Evolutionary conservation across 2,888 invertebrate species (phyloP), one percentile per base, ranked within the genome.

Genomic region (Protonemura montana): DNA sequence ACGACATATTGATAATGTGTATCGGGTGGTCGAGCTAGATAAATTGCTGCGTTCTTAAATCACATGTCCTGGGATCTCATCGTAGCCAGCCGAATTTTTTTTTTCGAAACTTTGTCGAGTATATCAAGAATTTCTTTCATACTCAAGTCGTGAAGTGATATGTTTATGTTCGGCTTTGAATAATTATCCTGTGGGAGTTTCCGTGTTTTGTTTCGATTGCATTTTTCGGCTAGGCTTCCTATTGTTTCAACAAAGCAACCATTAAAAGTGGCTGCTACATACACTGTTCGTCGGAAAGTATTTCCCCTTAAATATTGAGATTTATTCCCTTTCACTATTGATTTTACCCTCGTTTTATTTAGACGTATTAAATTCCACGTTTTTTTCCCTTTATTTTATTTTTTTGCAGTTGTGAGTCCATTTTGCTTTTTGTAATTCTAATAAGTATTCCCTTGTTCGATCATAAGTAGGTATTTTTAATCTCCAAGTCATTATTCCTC

Each of bases 121-220:
- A 59, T 59, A 59, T 59, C 59, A 59, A 59, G 59, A 59, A 59
- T 59, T 59, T 59, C 59, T 59, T 59, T 59, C 59, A 59, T 59
- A 59, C 59, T 59, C 21, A 21, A 59, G 7, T 59, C 16, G 59
- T 59, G 59, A 59, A 59, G 59, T 21, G 59, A 3, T 59, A 59
- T 59, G 59, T 59, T 59, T 21, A 59, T 59, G 59, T 59, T 59
- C 21, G 59, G 59, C 59, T 59, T 59, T 21, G 59, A 59, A 59
- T 13, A 21, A 10, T 59, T 59, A 59, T 59, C 16, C 59, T 59
- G 59, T 59, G 59, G 21, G 59, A 21, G 59, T 10, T 59, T 10
- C 59, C 59, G 59, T 59, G 59, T 59, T 21, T 59, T 13, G 59
- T 2, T 59, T 16, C 59, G 16, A 21, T 59, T 59, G 59, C 59